Evolutionary conservation across 2,113 vertebrate genomes (phyloP), one percentile per base, ranked within the genome.

Genomic region (Forbesichthys papilliferus): DNA sequence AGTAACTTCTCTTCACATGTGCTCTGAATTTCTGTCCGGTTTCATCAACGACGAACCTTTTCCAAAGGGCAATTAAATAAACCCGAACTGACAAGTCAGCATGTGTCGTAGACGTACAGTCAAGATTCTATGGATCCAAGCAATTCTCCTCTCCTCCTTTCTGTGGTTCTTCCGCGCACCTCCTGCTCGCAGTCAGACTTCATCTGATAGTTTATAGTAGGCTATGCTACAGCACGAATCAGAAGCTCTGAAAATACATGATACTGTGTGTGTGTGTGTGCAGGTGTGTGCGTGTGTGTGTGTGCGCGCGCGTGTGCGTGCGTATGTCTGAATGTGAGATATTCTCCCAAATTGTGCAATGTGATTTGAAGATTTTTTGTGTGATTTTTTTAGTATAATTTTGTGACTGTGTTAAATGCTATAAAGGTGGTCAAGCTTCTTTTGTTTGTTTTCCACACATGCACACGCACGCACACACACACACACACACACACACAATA

Each of bases 161-260:
- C 42, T 13, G 36, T 2, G 18, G 42, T 13, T 12, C 16, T 54
- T 36, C 11, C 14, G 48, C 56, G 69, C 71, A 86, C 69, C 36
- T 42, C 36, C 36, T 42, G 36, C 36, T 42, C 36, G 36, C 36
- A 5, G 36, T 42, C 36, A 27, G 27, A 2, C 27, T 3, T 27
- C 27, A 27, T 27, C 27, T 27, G 27, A 27, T 27, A 27, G 27
- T 27, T 27, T 27, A 27, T 27, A 27, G 27, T 27, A 27, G 27
- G 2, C 27, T 27, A 27, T 27, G 27, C 27, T 27, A 27, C 27
- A 27, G 27, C 27, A 42, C 36, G 7, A 42, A 42, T 8, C 36
- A 42, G 36, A 75, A 64, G 52, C 75, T 85, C 84, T 74, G 77
- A 76, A 87, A 85, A 82, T 60, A 71, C 70, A 74, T 64, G 62